These are phyloP conservation scores for Enteromius fasciolatus DNA, from an alignment of 2,797 vertebrate genomes.

Conservation along the genomic window DNA sequence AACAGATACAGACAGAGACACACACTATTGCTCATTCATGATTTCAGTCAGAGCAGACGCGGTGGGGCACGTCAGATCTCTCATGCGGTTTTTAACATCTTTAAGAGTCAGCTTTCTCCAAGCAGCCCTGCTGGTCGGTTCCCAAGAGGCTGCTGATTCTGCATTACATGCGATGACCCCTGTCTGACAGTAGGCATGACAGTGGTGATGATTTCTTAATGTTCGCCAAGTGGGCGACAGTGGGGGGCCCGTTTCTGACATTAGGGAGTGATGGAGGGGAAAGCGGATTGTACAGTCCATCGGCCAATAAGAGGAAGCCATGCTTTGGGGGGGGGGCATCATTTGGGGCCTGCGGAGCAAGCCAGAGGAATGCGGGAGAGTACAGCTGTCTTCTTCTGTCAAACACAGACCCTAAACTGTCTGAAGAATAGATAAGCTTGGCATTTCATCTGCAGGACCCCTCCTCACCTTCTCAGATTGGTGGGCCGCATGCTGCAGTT, in stretches of 20 bases:
- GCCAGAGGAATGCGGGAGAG: conserved; percentile 73
- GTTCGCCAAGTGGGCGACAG: conserved; percentile 50
- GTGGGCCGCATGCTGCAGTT: conserved; percentile 44
- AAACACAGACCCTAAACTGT: conserved; percentile 65
- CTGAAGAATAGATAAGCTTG: conserved; percentile 69
- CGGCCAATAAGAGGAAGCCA: conserved; percentile 62
- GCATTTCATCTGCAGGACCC: conserved; percentile 66
- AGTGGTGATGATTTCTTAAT: conserved; percentile 73
- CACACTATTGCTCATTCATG: conserved; percentile 66
- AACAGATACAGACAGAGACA: conserved; percentile 55
- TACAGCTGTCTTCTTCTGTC: conserved; percentile 79
- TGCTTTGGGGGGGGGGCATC: conserved; percentile 54
- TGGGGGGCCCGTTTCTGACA: conserved; percentile 44
- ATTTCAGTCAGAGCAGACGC: conserved; percentile 55
- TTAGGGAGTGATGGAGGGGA: conserved; percentile 28
- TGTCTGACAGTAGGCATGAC: conserved; percentile 59
- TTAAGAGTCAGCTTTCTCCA: conserved; percentile 44
- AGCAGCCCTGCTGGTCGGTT: conserved; percentile 2
- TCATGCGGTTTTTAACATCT: conserved; percentile 45
- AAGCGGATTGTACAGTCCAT: conserved; percentile 44
- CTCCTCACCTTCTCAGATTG: conserved; percentile 56
- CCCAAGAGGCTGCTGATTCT: conserved; percentile 37
- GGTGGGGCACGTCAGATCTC: conserved; percentile 41
- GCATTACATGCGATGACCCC: conserved; percentile 56
- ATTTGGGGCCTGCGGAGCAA: conserved; percentile 62